phyloP scores from a whole-genome alignment of 2,888 invertebrate genomes.

The Neoscelio sp. region DNA sequence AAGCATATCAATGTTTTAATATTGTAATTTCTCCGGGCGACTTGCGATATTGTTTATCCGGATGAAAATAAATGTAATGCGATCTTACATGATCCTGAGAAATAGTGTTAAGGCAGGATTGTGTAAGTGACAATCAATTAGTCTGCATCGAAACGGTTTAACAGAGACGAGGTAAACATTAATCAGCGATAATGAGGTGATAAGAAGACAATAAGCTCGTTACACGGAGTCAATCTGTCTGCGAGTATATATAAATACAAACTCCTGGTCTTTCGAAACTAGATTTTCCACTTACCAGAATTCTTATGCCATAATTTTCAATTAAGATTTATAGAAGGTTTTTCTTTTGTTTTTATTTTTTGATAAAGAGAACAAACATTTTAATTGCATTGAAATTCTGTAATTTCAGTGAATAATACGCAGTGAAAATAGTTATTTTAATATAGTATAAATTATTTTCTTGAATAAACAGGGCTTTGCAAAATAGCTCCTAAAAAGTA shows the following conservation, averaged over 20 bases:
- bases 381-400: too few relatives aligned
- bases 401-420: too few relatives aligned
- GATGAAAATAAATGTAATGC: too few relatives aligned
- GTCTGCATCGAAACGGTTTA: slow-evolving; percentile 40
- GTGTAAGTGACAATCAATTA: slow-evolving; percentile 49
- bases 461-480: too few relatives aligned
- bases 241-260: not conserved
- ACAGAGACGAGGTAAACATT: slow-evolving; percentile 43
- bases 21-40: too few relatives aligned
- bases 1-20: too few relatives aligned
- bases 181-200: slow-evolving; percentile 53
- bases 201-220: slow-evolving; percentile 60
- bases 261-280: not conserved
- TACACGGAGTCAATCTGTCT: slow-evolving; percentile 15
- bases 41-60: too few relatives aligned
- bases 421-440: too few relatives aligned
- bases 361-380: not conserved
- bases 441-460: too few relatives aligned
- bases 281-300: not conserved
- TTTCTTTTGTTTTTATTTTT: not conserved
- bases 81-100: not conserved
- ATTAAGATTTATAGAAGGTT: too few relatives aligned
- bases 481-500: too few relatives aligned
- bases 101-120: slow-evolving; percentile 1
- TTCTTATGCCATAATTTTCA: too few relatives aligned